Evolutionary conservation across 1,140 invertebrate genomes (phyloP), one percentile per base, ranked within the genome.

Genomic region (Neodiprion virginianus): DNA sequence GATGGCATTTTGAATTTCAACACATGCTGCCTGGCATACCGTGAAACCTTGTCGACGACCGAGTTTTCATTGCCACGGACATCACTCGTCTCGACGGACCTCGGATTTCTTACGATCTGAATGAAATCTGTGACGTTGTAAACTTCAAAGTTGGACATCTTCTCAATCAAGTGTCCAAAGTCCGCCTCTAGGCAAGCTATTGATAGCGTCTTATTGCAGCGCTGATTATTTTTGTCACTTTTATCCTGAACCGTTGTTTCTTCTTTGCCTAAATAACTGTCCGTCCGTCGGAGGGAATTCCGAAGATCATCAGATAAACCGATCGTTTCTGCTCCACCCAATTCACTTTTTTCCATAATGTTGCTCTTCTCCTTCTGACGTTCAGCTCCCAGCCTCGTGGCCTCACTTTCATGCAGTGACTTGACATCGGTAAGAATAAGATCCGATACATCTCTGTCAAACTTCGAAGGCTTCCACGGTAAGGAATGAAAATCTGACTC

Each of bases 11-110:
- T 83, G 75, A 89, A 85, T 77, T 84, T 83, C 75, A 89, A 71
- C n/a, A 85, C 81, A 76, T 88, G 84, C 69, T 84, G 82, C 69
- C 79, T 83, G 48, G 85, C 85, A 77, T 83, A 86, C 76, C 81
- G 85, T 48, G 83, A 81, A 72, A 88, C 79, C 77, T 83, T 84
- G 17, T 87, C 85, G 5, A 87, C n/a, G 78, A 85, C 40, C 74
- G 74, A 23, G 74, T 76, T 8, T 77, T 78, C 21, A 77, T 75
- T 10, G 61, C 0, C 48, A 67, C 12, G 8, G 72, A 72, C 67
- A 69, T 69, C 67, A n/a, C 69, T 73, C 12, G 74, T 66, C 23
- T 72, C 77, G 65, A 69, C 74, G 12, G 67, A 67, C 50, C 74
- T 78, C 8, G 69, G 72, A 9, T 67, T 81, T 67, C 75, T 75